These are phyloP conservation scores for Astur gentilis DNA, from an alignment of 2,113 vertebrate genomes.

Conservation along the genomic window DNA sequence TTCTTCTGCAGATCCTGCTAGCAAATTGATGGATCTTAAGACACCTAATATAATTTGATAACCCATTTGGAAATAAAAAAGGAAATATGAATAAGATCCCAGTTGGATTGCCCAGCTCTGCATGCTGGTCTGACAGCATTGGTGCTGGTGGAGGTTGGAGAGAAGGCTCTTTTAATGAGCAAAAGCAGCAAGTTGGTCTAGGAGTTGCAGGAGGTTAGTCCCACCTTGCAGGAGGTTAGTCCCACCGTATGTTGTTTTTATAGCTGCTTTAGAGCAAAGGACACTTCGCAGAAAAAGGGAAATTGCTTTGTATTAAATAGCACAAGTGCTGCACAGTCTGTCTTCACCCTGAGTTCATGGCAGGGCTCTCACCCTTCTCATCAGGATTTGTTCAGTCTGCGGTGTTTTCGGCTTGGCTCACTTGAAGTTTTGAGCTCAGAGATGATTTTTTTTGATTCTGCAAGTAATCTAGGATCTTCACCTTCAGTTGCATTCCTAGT, in stretches of 20 bases:
- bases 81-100: not conserved
- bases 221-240: not conserved
- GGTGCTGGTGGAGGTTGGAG: not conserved
- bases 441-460: not conserved
- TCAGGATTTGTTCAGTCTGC: rapidly evolving
- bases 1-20: not conserved
- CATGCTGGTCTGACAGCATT: rapidly evolving
- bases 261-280: not conserved
- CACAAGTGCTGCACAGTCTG: not conserved
- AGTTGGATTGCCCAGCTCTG: not conserved
- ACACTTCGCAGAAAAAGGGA: not conserved
- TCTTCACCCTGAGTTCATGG: not conserved
- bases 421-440: not conserved
- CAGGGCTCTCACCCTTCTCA: not conserved
- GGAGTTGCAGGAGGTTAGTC: not conserved
- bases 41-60: not conserved
- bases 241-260: rapidly evolving
- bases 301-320: not conserved
- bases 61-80: not conserved
- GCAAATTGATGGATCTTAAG: not conserved
- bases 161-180: not conserved
- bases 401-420: not conserved
- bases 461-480: not conserved
- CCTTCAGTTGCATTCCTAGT: rapidly evolving
- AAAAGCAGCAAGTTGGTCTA: not conserved